Evolutionary conservation across 2,113 vertebrate species (phyloP), one percentile per base, ranked within the genome.

Genomic region (Microtus oregoni): DNA sequence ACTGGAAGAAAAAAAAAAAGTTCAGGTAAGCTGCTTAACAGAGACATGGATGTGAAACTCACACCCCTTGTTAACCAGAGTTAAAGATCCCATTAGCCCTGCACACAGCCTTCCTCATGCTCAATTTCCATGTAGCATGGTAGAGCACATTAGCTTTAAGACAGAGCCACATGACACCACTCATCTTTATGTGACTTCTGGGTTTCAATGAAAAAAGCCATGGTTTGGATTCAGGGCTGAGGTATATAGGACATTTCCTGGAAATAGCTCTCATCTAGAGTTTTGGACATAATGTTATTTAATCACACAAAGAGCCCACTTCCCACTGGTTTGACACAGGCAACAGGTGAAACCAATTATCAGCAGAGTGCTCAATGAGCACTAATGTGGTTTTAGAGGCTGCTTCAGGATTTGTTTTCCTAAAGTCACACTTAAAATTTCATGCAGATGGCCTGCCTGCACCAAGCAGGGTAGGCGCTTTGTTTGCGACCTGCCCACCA

Each of bases 141-240:
- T 2, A 61, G 67, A 72, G 0, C 38, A 93, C 30, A n/a, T 58
- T 17, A 58, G 58, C 10, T 72, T 94, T 47, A 85, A 88, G 65
- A 76, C 13, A 47, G 63, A 5, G 8, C 38, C 72, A 44, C 44
- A 44, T 5, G 44, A 44, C 44, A 44, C 44, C 44, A 44, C 22
- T 90, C 78, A 83, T 52, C 63, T 79, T 47, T 52, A 38, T 35
- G 65, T 67, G 61, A 38, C 86, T 67, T 28, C 28, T 38, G 32
- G n/a, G n/a, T 70, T 68, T 79, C 52, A 77, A 26, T 44, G 75
- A 95, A 38, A 76, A 95, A 93, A 87, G 50, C 78, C 61, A 78
- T 12, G 11, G 13, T n/a, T 86, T 86, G 19, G 65, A 61, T 13
- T 7, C 4, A 94, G 26, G 55, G 32, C n/a, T 4, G n/a, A 76